Percentiles rank a stretch among this genome's conserved stretches.
phyloP scores from a whole-genome alignment of 1,140 invertebrate genomes.

The Tetramorium simillimum region DNA sequence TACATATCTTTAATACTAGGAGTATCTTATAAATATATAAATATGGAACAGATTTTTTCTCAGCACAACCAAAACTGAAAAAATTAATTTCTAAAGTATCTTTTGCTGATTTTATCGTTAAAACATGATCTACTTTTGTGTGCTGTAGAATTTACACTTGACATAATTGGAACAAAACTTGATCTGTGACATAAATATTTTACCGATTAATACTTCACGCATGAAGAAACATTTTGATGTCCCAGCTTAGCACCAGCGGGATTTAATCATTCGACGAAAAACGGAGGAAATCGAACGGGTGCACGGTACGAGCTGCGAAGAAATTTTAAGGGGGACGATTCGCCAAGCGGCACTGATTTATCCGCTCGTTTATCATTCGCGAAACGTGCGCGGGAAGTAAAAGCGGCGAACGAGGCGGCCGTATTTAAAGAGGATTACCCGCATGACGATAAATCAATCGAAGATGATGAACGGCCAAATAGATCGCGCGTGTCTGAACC shows the following conservation, averaged over 20 bases:
- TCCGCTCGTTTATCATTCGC: conserved; percentile 57
- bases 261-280: conserved; percentile 44
- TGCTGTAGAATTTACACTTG: background rate
- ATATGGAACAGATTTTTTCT: too few relatives aligned
- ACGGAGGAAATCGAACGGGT: background rate
- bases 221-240: conserved; percentile 4
- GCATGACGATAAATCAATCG: conserved; percentile 50
- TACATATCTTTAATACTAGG: too few relatives aligned
- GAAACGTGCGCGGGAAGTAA: conserved; percentile 53
- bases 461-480: conserved; percentile 51
- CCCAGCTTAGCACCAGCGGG: background rate
- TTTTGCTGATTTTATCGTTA: background rate
- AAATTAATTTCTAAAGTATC: background rate
- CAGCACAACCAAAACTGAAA: background rate
- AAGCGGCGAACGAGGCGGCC: conserved; percentile 37
- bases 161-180: background rate
- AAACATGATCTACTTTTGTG: background rate
- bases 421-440: conserved; percentile 53
- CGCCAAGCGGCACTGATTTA: conserved; percentile 38
- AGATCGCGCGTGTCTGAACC: conserved; percentile 23
- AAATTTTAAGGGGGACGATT: conserved; percentile 47
- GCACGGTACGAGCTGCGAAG: conserved; percentile 28
- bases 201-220: background rate
- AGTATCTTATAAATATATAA: too few relatives aligned
- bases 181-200: background rate